phyloP scores from a whole-genome alignment of 1,140 invertebrate genomes.

The Leptopilina boulardi region DNA sequence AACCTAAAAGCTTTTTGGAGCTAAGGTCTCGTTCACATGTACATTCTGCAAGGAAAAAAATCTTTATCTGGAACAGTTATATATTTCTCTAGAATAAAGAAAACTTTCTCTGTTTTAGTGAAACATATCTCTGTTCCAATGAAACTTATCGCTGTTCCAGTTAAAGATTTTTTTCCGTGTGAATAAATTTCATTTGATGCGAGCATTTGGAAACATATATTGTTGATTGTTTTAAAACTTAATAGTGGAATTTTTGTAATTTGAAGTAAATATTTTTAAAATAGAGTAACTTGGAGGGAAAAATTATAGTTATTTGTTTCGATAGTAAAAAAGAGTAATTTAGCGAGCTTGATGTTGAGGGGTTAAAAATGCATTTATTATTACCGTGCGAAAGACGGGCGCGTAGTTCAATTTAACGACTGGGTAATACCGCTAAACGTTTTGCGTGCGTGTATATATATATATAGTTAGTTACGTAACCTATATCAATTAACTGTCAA shows the following conservation, averaged over 20 bases:
- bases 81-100: too few relatives aligned
- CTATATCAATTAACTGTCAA: constrained; percentile 54
- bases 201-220: too few relatives aligned
- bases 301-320: not conserved
- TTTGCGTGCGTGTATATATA: constrained; percentile 34
- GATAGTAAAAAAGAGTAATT: not conserved
- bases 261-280: not conserved
- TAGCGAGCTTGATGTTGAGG: not conserved
- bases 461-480: constrained; percentile 55
- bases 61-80: too few relatives aligned
- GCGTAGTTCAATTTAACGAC: constrained; percentile 20
- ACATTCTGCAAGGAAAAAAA: too few relatives aligned
- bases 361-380: not conserved
- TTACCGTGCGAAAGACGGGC: constrained; percentile 5
- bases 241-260: not conserved
- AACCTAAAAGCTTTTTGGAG: too few relatives aligned
- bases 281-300: not conserved
- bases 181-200: too few relatives aligned
- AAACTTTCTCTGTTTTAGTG: too few relatives aligned
- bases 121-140: too few relatives aligned
- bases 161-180: too few relatives aligned
- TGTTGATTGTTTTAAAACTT: too few relatives aligned
- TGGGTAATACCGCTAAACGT: constrained; percentile 6
- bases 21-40: too few relatives aligned
- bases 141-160: too few relatives aligned